Base-by-base conservation (phyloP, 2,888 invertebrate species). In the Labia minor region DNA sequence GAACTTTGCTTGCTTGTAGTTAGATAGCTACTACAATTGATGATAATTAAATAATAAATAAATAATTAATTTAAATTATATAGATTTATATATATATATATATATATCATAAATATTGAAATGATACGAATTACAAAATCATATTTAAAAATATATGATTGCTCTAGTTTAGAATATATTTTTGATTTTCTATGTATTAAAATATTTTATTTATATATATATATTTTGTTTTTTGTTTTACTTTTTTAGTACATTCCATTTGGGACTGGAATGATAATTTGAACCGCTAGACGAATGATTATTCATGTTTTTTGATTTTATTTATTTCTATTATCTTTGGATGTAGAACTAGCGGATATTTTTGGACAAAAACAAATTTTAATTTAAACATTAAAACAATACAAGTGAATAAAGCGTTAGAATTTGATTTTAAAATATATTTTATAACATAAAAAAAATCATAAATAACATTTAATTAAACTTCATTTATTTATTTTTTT, bases 111-210 rank as follows among this genome's bases (percentile, higher is more conserved):
- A n/a, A n/a, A n/a, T n/a, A n/a, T n/a, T n/a, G n/a, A n/a, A n/a
- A n/a, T n/a, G n/a, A n/a, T n/a, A n/a, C n/a, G n/a, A n/a, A 49
- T 49, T 49, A 3, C n/a, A 49, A 49, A 49, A 16, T 16, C 16
- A n/a, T 49, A 49, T 8, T 14, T 49, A n/a, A n/a, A 8, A n/a
- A n/a, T 49, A 49, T n/a, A n/a, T 49, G 49, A 49, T 49, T 49
- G 49, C 49, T 49, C 49, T 49, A 49, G 49, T 10, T 49, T 49
- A 49, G 49, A 33, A n/a, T n/a, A n/a, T n/a, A n/a, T n/a, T n/a
- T n/a, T n/a, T n/a, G n/a, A n/a, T 33, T 6, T 33, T 8, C 6
- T 33, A 33, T 49, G 4, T n/a, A 10, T 4, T 49, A 49, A 49
- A 49, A 49, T 49, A 14, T 49, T 49, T 14, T 49, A 8, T 49